These are phyloP conservation scores for Rhynchophorus ferrugineus DNA, from an alignment of 1,140 invertebrate species.

Conservation along the genomic window DNA sequence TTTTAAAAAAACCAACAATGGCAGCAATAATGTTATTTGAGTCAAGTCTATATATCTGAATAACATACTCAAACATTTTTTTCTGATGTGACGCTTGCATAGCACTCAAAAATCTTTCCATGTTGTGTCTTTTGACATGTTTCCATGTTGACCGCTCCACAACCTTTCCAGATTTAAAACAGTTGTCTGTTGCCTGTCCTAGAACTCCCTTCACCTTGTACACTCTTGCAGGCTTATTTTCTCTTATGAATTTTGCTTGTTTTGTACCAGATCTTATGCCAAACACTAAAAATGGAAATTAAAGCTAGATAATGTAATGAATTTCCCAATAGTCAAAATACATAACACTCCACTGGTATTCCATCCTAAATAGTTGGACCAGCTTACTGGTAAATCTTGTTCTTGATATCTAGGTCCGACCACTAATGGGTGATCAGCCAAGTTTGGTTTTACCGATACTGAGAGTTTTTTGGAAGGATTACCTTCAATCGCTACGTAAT, in stretches of 20 bases:
- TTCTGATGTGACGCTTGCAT: slow-evolving; percentile 77
- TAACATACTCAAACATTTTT: slow-evolving; percentile 72
- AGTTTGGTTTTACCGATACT: slow-evolving; percentile 51
- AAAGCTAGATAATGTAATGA: slow-evolving; percentile 17
- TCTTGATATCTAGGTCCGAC: slow-evolving; percentile 65
- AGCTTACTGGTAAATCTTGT: slow-evolving; percentile 53
- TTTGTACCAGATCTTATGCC: slow-evolving; percentile 61
- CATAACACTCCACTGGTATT: slow-evolving; percentile 64
- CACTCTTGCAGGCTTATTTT: slow-evolving; percentile 51
- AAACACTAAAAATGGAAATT: slow-evolving; percentile 48
- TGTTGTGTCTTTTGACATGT: slow-evolving; percentile 54
- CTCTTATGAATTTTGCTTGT: slow-evolving; percentile 47
- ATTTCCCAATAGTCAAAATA: slow-evolving; percentile 40
- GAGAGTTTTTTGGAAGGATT: slow-evolving; percentile 47
- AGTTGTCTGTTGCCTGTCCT: slow-evolving; percentile 70
- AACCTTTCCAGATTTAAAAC: slow-evolving; percentile 63
- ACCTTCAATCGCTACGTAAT: slow-evolving; percentile 56
- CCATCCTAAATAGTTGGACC: slow-evolving; percentile 49
- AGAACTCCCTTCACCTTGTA: slow-evolving; percentile 73
- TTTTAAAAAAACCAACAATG: neutral
- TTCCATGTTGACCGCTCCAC: slow-evolving; percentile 63
- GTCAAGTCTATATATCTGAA: neutral
- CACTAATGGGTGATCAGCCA: slow-evolving; percentile 61
- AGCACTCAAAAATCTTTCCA: slow-evolving; percentile 64
- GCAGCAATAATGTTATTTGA: neutral